A percentile compares a stretch with the other conserved stretches of the same genome.
Evolutionary conservation across 2,113 vertebrate genomes (phyloP).

Genomic region (Scortum barcoo): DNA sequence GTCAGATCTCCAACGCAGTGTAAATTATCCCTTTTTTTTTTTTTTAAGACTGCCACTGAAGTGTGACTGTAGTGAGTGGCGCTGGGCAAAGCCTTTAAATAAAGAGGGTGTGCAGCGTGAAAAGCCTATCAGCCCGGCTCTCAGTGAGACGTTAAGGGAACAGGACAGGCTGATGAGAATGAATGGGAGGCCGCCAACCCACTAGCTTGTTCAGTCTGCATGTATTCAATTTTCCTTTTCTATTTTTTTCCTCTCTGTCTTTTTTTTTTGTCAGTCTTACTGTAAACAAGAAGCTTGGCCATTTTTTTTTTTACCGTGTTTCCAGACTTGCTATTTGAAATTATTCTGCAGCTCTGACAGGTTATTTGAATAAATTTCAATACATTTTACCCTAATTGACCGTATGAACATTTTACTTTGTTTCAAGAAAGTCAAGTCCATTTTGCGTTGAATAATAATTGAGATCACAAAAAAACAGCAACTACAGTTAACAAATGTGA

Average conservation of each 20-base stretch:
- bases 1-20: slow-evolving; percentile 51
- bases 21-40: slow-evolving; percentile 11
- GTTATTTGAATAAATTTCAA: slow-evolving; percentile 42
- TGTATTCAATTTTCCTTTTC: slow-evolving; percentile 59
- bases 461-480: not conserved
- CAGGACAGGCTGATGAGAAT: slow-evolving; percentile 72
- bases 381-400: slow-evolving; percentile 23
- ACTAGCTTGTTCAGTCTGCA: slow-evolving; percentile 53
- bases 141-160: slow-evolving; percentile 59
- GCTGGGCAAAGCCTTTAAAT: slow-evolving; percentile 42
- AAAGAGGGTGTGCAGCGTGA: slow-evolving; percentile 48
- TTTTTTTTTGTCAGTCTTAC: not conserved
- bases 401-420: not conserved
- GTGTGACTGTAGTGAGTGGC: slow-evolving; percentile 53
- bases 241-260: slow-evolving; percentile 13
- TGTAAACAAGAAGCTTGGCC: slow-evolving; percentile 26
- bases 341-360: slow-evolving; percentile 21
- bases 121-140: slow-evolving; percentile 50
- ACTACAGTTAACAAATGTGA: not conserved
- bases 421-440: not conserved
- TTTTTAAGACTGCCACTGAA: slow-evolving; percentile 16
- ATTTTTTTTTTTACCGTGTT: not conserved
- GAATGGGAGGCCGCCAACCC: slow-evolving; percentile 60
- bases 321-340: slow-evolving; percentile 8
- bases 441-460: not conserved